These are phyloP conservation scores for Tenthredo notha DNA, from an alignment of 2,888 invertebrate genomes.

Conservation along the genomic window DNA sequence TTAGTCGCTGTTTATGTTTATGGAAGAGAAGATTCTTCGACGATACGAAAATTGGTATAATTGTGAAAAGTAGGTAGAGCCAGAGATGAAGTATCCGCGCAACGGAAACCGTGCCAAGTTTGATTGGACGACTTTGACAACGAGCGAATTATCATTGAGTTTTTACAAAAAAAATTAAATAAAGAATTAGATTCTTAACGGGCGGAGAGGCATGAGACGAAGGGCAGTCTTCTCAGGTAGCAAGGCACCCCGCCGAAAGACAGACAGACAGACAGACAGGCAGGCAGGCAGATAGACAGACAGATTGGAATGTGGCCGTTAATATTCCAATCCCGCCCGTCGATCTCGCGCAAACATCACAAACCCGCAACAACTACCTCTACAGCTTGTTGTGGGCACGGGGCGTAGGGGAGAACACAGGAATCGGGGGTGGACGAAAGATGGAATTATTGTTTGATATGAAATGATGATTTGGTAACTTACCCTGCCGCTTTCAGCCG, in stretches of 20 bases:
- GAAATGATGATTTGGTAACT: conserved; percentile 70
- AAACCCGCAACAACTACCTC: conserved; percentile 26
- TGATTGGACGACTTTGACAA: background rate
- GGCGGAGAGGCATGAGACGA: conserved; percentile 26
- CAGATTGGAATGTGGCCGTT: conserved; percentile 69
- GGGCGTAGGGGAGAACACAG: conserved; percentile 39
- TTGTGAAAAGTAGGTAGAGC: background rate
- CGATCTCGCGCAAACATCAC: conserved; percentile 48
- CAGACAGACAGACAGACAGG: conserved; percentile 59
- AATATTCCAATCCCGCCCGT: conserved; percentile 66
- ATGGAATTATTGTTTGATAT: conserved; percentile 52
- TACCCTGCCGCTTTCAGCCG: conserved; percentile 94
- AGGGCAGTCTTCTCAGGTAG: conserved; percentile 53
- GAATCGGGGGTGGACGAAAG: conserved; percentile 50
- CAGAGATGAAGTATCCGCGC: background rate
- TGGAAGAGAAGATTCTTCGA: background rate
- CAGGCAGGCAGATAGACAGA: conserved; percentile 58
- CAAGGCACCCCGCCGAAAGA: conserved; percentile 52
- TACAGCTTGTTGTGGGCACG: background rate
- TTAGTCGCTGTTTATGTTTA: background rate
- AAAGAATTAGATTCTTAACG: background rate
- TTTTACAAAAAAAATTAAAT: background rate
- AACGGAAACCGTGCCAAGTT: background rate
- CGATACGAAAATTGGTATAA: background rate
- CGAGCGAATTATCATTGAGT: background rate